Evolutionary conservation across 2,888 invertebrate species (phyloP), one percentile per base, ranked within the genome.

Genomic region (Drosophila emarginata): DNA sequence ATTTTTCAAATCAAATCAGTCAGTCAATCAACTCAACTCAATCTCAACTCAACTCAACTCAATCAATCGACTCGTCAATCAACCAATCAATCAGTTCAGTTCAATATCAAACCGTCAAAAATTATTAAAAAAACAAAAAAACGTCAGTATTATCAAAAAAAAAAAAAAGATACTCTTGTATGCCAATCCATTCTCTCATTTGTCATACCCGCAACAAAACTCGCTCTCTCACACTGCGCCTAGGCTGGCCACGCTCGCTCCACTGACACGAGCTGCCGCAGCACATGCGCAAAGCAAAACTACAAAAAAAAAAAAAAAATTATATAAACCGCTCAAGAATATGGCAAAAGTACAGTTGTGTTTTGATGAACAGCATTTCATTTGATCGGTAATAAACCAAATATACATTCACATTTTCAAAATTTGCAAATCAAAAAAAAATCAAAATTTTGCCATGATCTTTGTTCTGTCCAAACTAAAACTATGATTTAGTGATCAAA

Each of bases 1-100:
- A 87, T 87, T 90, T 89, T 90, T 89, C 85, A 89, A 90, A 90
- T 80, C 85, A 81, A 88, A 79, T 78, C 79, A 83, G 74, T 81
- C 82, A 86, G 76, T 85, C 84, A 87, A 78, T 82, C 81, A 80
- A 71, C 87, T 87, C 45, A 32, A 32, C 74, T 82, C 80, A 79
- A 79, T n/a, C 73, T 77, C 79, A 79, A 78, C 87, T 87, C 45
- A 32, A 32, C 74, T 82, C 80, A 79, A 79, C 73, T 77, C 79
- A 79, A 78, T 65, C 67, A 69, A 69, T 77, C 78, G 73, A 74
- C 69, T 74, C 74, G 71, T 32, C 32, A 32, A 32, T 32, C 63
- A 64, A 59, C 18, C 61, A 70, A 69, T 53, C 69, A 67, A 61
- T 36, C 64, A 67, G 58, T 68, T 76, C 80, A 83, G 73, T 40